phyloP scores from a whole-genome alignment of 2,113 vertebrate genomes.

The Helogale parvula region DNA sequence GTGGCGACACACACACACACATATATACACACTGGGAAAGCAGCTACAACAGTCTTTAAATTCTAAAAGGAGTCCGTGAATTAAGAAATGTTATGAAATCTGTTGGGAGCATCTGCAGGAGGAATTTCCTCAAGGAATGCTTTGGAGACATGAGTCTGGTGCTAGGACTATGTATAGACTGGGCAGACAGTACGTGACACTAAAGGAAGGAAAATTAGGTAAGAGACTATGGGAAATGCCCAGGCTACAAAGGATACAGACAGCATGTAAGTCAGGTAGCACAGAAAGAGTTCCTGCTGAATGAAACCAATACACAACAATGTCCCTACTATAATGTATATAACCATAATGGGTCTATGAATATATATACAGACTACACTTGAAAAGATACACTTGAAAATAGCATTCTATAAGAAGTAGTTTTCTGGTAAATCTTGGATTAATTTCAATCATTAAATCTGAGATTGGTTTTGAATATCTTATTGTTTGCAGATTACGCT shows the following conservation, averaged over 20 bases:
- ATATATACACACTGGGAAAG: background rate
- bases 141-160: background rate
- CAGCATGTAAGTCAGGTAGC: background rate
- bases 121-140: background rate
- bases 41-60: background rate
- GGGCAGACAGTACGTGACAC: background rate
- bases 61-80: background rate
- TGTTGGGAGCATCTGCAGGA: background rate
- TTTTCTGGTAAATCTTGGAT: constrained; percentile 4
- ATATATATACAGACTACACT: background rate
- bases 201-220: background rate
- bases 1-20: background rate
- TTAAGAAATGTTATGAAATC: background rate
- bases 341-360: background rate
- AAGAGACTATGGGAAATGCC: background rate
- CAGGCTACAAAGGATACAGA: background rate
- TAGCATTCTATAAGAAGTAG: background rate
- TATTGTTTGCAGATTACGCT: background rate
- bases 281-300: background rate
- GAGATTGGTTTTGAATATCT: background rate
- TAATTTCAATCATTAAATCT: constrained; percentile 32
- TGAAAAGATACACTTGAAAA: background rate
- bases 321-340: background rate
- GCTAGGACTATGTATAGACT: background rate
- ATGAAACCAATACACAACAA: background rate